These are phyloP conservation scores for Polymixis flavicincta DNA, from an alignment of 2,888 invertebrate species.

Conservation along the genomic window DNA sequence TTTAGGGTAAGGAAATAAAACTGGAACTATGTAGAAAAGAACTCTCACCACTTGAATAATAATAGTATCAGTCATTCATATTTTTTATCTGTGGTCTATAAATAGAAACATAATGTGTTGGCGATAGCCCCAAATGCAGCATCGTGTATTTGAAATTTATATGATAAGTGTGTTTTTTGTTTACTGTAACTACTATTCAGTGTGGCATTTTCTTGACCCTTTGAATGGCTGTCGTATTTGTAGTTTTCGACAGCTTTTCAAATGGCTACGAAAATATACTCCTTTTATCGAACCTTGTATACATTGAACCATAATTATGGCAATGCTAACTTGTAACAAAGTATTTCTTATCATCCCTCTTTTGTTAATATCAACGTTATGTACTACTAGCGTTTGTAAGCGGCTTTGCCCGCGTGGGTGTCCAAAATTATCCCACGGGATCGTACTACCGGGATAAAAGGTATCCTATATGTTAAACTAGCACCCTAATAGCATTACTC, in stretches of 20 bases:
- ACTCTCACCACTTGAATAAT: conserved; percentile 39
- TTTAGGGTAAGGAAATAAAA: conserved; percentile 91
- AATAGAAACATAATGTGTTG: conserved; percentile 54
- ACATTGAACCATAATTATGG: neutral
- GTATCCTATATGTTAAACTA: too few species aligned
- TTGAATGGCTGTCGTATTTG: neutral
- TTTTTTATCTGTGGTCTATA: conserved; percentile 64
- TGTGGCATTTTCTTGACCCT: neutral
- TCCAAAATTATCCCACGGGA: too few species aligned
- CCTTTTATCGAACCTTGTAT: neutral
- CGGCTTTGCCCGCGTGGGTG: too few species aligned
- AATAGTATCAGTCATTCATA: conserved; percentile 54
- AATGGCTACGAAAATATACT: too few species aligned
- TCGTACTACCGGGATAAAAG: too few species aligned
- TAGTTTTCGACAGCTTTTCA: neutral
- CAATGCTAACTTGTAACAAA: neutral
- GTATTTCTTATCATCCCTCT: neutral
- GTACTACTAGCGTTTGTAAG: neutral
- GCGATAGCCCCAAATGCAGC: conserved; percentile 60
- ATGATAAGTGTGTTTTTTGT: conserved; percentile 50
- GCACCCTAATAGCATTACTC: too few species aligned
- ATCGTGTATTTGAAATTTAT: conserved; percentile 51
- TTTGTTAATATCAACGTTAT: neutral
- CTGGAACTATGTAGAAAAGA: conserved; percentile 27
- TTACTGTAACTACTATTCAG: conserved; percentile 13